A percentile compares a stretch with the other conserved stretches of the same genome.
phyloP scores from a whole-genome alignment of 2,888 invertebrate species.

The Eugnorisma glareosa region DNA sequence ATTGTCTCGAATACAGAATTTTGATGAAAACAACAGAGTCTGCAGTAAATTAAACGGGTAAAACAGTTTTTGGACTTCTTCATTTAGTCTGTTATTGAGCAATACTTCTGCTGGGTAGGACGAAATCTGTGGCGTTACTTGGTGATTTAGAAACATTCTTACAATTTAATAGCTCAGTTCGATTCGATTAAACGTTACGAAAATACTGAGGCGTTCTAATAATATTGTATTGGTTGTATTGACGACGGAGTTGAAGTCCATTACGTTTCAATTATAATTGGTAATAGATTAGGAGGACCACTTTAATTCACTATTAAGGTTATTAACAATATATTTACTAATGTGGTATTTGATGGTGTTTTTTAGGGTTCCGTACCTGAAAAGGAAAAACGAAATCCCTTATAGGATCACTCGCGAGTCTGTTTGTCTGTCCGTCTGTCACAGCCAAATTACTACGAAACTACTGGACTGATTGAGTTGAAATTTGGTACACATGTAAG shows the following conservation, averaged over 20 bases:
- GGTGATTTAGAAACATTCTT: background rate
- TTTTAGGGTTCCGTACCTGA: too few relatives aligned
- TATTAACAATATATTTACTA: too few relatives aligned
- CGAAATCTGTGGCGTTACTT: background rate
- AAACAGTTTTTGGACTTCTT: background rate
- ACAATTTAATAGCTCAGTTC: background rate
- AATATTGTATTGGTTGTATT: background rate
- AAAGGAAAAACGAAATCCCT: too few relatives aligned
- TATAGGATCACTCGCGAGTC: too few relatives aligned
- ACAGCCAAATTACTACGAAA: too few relatives aligned
- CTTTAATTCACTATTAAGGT: too few relatives aligned
- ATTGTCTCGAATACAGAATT: constrained; percentile 19
- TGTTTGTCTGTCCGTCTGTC: too few relatives aligned
- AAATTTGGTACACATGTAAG: too few relatives aligned
- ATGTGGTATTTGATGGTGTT: too few relatives aligned
- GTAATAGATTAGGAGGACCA: too few relatives aligned
- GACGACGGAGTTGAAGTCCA: background rate
- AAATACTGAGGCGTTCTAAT: background rate
- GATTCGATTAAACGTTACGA: background rate
- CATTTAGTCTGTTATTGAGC: background rate
- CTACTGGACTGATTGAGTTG: too few relatives aligned
- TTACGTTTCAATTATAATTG: too few relatives aligned
- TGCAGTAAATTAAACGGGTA: background rate
- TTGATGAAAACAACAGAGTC: background rate
- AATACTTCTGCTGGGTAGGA: background rate